These are phyloP conservation scores for Todus mexicanus DNA, from an alignment of 2,797 vertebrate species.

Conservation along the genomic window DNA sequence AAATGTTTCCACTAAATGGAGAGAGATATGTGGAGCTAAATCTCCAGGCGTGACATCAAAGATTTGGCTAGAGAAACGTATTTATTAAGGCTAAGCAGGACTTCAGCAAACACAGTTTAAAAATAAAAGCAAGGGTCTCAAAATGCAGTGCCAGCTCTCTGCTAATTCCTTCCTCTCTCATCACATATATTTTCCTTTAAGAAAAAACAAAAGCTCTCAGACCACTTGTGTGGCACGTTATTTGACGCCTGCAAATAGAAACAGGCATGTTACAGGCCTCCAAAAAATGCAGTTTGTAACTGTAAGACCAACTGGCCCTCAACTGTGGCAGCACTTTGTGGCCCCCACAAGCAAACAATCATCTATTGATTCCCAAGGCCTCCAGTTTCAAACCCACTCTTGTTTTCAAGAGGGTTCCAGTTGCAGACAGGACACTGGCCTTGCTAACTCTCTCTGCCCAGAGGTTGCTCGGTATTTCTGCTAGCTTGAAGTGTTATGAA, in stretches of 20 bases:
- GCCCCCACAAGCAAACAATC: constrained; percentile 52
- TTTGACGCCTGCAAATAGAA: constrained; percentile 25
- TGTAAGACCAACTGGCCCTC: constrained; percentile 6
- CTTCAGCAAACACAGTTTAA: background rate
- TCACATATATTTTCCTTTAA: constrained; percentile 48
- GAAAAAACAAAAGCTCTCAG: background rate
- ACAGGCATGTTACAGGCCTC: constrained; percentile 4
- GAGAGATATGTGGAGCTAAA: background rate
- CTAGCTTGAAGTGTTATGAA: constrained; percentile 38
- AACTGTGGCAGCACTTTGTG: background rate
- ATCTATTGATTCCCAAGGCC: constrained; percentile 19
- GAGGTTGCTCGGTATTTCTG: constrained; percentile 19
- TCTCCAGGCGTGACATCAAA: background rate
- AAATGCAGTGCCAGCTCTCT: background rate
- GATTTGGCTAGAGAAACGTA: background rate
- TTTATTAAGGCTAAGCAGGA: constrained; percentile 7
- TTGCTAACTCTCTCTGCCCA: background rate
- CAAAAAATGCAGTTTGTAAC: background rate
- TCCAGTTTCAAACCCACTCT: constrained; percentile 2
- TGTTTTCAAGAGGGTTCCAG: constrained; percentile 25
- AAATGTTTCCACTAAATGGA: background rate
- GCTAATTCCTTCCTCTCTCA: background rate
- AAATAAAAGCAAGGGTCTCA: background rate
- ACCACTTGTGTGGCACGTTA: constrained; percentile 4
- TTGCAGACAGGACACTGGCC: background rate